phyloP scores from a whole-genome alignment of 1,140 invertebrate species.

The Bombus affinis region DNA sequence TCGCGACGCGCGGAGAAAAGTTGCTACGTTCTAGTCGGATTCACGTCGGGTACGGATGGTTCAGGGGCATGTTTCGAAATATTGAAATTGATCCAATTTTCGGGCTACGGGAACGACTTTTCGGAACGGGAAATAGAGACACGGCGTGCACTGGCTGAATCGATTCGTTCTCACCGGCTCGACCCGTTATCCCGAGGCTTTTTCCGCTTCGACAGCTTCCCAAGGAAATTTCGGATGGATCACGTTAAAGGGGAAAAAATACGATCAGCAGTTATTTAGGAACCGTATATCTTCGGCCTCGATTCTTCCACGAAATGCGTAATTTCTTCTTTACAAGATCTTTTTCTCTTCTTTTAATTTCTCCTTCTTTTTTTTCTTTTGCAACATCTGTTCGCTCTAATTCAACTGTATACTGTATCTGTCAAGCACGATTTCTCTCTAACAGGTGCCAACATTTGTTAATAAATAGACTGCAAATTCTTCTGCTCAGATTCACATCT shows the following conservation, averaged over 20 bases:
- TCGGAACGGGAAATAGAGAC: not conserved
- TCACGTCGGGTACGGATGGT: not conserved
- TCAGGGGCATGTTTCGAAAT: constrained; percentile 20
- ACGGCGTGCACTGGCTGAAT: not conserved
- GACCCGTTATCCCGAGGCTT: constrained; percentile 4
- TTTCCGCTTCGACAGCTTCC: constrained; percentile 14
- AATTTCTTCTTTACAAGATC: not conserved
- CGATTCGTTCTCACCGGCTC: not conserved
- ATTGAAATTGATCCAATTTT: constrained; percentile 40
- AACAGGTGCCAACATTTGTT: too few relatives aligned
- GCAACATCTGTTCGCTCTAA: not conserved
- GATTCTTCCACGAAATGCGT: not conserved
- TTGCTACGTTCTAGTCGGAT: not conserved
- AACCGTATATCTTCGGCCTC: not conserved
- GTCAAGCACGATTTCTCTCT: too few relatives aligned
- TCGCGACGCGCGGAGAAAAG: not conserved
- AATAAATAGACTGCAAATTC: too few relatives aligned
- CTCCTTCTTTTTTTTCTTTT: not conserved
- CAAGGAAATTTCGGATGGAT: not conserved
- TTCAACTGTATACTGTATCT: too few relatives aligned
- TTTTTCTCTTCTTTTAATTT: not conserved
- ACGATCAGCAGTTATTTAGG: not conserved
- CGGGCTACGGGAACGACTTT: not conserved
- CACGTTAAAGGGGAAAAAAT: not conserved
- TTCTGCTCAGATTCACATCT: too few relatives aligned